Evolutionary conservation across 2,797 vertebrate species (phyloP).

Genomic region (Acanthiza pusilla): DNA sequence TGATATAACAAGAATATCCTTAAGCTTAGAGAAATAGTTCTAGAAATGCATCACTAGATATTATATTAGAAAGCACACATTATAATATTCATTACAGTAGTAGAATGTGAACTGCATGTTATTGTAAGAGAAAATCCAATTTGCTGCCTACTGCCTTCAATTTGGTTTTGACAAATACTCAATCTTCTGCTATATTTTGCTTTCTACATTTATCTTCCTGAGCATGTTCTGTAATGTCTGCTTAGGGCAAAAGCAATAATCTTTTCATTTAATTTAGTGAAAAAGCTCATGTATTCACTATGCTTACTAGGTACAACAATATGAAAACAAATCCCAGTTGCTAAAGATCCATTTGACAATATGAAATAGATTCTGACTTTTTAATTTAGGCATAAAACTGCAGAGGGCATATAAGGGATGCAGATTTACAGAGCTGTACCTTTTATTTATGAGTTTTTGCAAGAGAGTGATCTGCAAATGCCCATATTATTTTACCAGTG

Average conservation of each 20-base stretch:
- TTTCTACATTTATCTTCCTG: constrained; percentile 60
- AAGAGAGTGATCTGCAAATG: background rate
- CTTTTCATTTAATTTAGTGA: constrained; percentile 69
- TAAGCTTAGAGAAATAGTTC: constrained; percentile 53
- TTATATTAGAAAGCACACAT: constrained; percentile 48
- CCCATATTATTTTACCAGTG: background rate
- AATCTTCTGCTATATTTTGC: constrained; percentile 43
- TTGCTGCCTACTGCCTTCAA: constrained; percentile 67
- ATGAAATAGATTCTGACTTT: constrained; percentile 55
- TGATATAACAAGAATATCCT: constrained; percentile 38
- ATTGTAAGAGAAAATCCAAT: constrained; percentile 74
- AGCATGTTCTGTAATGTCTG: constrained; percentile 53
- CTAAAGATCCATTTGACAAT: constrained; percentile 64
- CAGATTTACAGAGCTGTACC: background rate
- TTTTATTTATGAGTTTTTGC: constrained; percentile 37
- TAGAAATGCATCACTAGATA: constrained; percentile 57
- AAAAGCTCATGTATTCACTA: constrained; percentile 47
- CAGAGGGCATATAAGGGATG: background rate
- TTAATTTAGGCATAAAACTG: constrained; percentile 41
- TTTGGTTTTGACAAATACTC: constrained; percentile 68
- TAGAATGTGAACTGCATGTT: constrained; percentile 60
- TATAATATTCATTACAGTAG: constrained; percentile 65
- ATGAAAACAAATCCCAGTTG: constrained; percentile 53
- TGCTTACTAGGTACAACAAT: constrained; percentile 48
- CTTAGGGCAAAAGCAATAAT: constrained; percentile 67